A percentile compares a stretch with the other conserved stretches of the same genome.
Evolutionary conservation across 2,888 invertebrate species (phyloP).

Genomic region (Agrotis ipsilon): DNA sequence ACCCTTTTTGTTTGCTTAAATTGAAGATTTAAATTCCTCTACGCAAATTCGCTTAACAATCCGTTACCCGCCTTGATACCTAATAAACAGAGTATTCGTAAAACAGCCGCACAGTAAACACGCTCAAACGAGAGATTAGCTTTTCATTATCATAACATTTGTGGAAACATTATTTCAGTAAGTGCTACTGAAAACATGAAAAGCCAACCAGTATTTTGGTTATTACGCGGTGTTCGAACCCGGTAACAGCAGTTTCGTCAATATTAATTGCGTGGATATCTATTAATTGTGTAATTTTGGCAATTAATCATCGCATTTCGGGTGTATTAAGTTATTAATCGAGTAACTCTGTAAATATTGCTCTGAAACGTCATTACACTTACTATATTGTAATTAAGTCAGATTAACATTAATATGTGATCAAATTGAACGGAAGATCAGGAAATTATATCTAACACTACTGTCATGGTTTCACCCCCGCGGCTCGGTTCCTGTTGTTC

Average conservation of each 20-base stretch:
- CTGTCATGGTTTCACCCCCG: no score
- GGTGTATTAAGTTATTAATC: neutral
- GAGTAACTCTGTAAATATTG: neutral
- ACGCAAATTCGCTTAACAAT: conserved; percentile 51
- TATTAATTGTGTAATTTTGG: conserved; percentile 24
- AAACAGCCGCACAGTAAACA: conserved; percentile 54
- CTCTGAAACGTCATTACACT: neutral
- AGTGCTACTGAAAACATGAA: conserved; percentile 43
- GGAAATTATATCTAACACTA: no score
- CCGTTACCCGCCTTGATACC: conserved; percentile 36
- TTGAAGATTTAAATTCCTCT: conserved; percentile 53
- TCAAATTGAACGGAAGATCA: neutral
- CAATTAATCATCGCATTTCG: conserved; percentile 18
- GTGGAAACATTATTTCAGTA: conserved; percentile 54
- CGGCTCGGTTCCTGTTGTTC: no score
- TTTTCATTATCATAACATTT: conserved; percentile 56
- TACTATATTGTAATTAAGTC: neutral
- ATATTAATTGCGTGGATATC: conserved; percentile 21
- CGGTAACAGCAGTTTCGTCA: conserved; percentile 10
- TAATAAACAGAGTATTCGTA: conserved; percentile 51
- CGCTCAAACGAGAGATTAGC: conserved; percentile 39
- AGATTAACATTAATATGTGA: neutral
- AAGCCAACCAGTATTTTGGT: conserved; percentile 27
- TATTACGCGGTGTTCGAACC: conserved; percentile 3
- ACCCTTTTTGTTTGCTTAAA: conserved; percentile 60